These are phyloP conservation scores for Chrysolina oricalcia DNA, from an alignment of 2,888 invertebrate species.

Conservation along the genomic window DNA sequence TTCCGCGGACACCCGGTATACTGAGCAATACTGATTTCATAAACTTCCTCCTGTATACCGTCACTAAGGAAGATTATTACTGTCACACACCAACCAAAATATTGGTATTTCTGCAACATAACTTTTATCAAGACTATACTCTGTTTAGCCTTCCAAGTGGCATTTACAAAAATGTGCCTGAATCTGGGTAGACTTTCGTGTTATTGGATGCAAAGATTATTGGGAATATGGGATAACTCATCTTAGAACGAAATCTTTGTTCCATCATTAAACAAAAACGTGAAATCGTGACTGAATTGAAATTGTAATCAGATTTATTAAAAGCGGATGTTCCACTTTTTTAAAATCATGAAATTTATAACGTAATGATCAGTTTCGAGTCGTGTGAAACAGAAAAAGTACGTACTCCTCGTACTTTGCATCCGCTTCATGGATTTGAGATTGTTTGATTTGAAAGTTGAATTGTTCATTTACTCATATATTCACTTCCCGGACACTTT, in stretches of 20 bases:
- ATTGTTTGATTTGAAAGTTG: not conserved
- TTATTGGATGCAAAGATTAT: slow-evolving; percentile 14
- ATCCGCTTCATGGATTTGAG: not conserved
- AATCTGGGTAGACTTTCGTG: not conserved
- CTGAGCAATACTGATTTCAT: no score
- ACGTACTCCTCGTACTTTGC: not conserved
- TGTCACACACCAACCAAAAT: no score
- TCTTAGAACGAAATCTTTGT: slow-evolving; percentile 22
- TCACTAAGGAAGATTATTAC: no score
- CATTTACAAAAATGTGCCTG: no score
- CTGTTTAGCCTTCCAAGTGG: no score
- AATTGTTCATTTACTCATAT: not conserved
- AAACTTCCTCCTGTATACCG: no score
- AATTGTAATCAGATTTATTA: slow-evolving; percentile 41
- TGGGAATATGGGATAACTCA: slow-evolving; percentile 5
- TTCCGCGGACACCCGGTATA: no score
- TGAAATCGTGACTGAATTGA: slow-evolving; percentile 39
- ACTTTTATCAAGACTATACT: no score
- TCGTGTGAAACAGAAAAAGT: slow-evolving; percentile 29
- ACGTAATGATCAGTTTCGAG: slow-evolving; percentile 23
- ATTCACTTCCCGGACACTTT: no score
- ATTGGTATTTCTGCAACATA: no score
- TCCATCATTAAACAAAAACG: slow-evolving; percentile 38
- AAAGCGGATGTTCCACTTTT: slow-evolving; percentile 40
- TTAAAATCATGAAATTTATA: slow-evolving; percentile 33